phyloP scores from a whole-genome alignment of 2,113 vertebrate genomes.

The Pluvianellus socialis region DNA sequence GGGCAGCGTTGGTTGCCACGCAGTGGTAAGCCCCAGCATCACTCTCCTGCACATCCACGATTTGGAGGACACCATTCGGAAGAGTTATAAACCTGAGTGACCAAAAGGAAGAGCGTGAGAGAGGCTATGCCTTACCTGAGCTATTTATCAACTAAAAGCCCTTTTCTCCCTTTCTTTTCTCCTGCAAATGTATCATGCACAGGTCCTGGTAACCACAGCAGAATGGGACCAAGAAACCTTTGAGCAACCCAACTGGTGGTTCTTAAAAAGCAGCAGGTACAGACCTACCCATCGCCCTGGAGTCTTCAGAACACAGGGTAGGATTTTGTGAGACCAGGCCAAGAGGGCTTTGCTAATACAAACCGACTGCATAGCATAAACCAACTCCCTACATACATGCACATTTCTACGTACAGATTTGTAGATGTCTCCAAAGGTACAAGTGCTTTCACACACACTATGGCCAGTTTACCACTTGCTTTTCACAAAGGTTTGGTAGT shows the following conservation, averaged over 20 bases:
- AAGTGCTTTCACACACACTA: neutral
- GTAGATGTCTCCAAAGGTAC: neutral
- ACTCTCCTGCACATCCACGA: constrained; percentile 82
- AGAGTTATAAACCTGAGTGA: constrained; percentile 86
- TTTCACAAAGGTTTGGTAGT: neutral
- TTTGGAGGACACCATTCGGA: constrained; percentile 94
- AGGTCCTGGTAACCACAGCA: neutral
- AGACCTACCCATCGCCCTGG: neutral
- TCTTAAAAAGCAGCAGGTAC: neutral
- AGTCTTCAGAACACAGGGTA: neutral
- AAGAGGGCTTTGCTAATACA: neutral
- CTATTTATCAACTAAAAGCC: neutral
- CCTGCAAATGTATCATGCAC: too few species aligned
- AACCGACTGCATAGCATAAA: neutral
- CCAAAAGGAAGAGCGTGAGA: neutral
- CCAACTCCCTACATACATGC: neutral
- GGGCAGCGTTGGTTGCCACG: constrained; percentile 81
- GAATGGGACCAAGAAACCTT: neutral
- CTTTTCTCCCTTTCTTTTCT: neutral
- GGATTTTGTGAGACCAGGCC: neutral
- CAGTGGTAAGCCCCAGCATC: constrained; percentile 90
- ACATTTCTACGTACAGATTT: neutral
- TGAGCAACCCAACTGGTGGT: neutral
- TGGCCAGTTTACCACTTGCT: neutral
- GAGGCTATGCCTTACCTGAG: neutral